Evolutionary conservation across 2,113 vertebrate genomes (phyloP), one percentile per base, ranked within the genome.

Genomic region (Thunnus thynnus): DNA sequence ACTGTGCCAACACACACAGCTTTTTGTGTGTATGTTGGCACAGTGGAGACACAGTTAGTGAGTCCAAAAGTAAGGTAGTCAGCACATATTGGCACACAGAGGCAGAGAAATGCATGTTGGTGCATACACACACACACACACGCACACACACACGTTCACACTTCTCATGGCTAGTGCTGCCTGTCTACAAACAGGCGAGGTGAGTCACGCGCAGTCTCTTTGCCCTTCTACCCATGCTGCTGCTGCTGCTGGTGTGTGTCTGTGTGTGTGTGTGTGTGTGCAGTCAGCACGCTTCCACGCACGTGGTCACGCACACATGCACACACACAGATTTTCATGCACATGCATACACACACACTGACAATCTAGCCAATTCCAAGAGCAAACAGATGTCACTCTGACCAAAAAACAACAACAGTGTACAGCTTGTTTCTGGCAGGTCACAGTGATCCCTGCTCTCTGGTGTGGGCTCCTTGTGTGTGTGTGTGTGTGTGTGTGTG

Each of bases 331-430:
- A 4, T 30, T 52, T 11, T 5, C 71, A 69, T 3, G 18, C 76
- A 81, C 61, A 44, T 51, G 41, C 56, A 54, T 1, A 7, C n/a
- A 74, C 16, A 70, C 47, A 67, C 17, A n/a, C 55, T 11, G 48
- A 56, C 51, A 48, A 61, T 82, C 5, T 41, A 32, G 67, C 82
- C 72, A 69, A 74, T 82, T 85, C 65, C 57, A 55, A 4, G 13
- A 77, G 56, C 80, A 84, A 89, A 80, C 84, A 86, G 73, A 88
- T 87, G 84, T 90, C 82, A 87, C 56, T 63, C 30, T 78, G 85
- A 89, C 86, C 27, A 58, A 57, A 86, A 81, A 56, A 75, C 48
- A 85, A 72, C 68, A 87, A 63, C 72, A 50, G 70, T 3, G 54
- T 64, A 2, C 27, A 30, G 25, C 54, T 55, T 30, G 54, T 54